These are phyloP conservation scores for Leptinotarsa undecemlineata DNA, from an alignment of 1,140 invertebrate genomes.

Conservation along the genomic window DNA sequence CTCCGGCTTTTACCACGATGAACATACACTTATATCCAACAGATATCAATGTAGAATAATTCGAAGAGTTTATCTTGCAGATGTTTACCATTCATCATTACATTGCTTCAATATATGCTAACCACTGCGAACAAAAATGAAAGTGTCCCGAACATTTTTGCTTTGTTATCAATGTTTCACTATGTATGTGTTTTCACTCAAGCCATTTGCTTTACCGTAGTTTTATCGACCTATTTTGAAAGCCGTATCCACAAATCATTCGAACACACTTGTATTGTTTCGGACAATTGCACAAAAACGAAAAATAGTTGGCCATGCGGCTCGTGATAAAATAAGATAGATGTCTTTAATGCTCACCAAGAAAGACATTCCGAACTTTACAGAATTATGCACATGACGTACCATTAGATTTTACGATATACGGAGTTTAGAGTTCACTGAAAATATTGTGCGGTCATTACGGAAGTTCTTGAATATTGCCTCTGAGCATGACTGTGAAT, in stretches of 20 bases:
- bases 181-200: too few species aligned
- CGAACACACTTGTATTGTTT: slow-evolving; percentile 13
- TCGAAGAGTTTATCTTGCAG: too few species aligned
- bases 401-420: not conserved
- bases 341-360: slow-evolving; percentile 4
- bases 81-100: too few species aligned
- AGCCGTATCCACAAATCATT: not conserved
- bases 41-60: too few species aligned
- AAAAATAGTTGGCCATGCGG: not conserved
- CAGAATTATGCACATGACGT: not conserved
- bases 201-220: not conserved
- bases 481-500: too few species aligned
- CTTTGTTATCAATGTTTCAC: too few species aligned
- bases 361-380: slow-evolving; percentile 12
- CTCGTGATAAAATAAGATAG: slow-evolving; percentile 10
- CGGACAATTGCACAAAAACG: slow-evolving; percentile 10
- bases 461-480: not conserved
- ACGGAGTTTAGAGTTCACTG: not conserved
- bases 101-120: too few species aligned
- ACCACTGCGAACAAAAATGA: too few species aligned
- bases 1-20: too few species aligned
- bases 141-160: too few species aligned
- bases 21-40: too few species aligned
- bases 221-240: not conserved
- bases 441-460: not conserved